Conservation (phyloP, 2,797 vertebrate species). For the Pangasius djambal region DNA sequence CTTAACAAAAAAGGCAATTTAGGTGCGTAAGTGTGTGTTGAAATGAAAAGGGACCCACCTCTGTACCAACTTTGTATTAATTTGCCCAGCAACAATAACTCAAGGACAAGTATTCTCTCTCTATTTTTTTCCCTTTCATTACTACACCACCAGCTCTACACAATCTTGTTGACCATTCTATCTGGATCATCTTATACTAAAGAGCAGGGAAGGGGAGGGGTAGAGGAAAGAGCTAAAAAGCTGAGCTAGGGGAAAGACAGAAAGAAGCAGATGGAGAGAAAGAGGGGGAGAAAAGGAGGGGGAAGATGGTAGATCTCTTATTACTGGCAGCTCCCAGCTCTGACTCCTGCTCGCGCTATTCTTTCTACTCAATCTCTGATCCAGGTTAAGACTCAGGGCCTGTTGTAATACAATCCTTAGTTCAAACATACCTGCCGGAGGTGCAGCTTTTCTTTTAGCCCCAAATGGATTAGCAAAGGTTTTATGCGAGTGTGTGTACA, state of each 20-base stretch:
- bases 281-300: background rate
- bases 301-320: background rate
- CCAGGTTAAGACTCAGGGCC: constrained; percentile 38
- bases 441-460: constrained; percentile 26
- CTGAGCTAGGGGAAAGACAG: background rate
- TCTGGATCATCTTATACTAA: background rate
- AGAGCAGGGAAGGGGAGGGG: background rate
- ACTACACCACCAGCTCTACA: background rate
- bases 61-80: constrained; percentile 18
- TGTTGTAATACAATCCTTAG: constrained; percentile 14
- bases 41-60: background rate
- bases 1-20: background rate
- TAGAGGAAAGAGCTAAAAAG: background rate
- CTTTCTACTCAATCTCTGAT: constrained; percentile 26
- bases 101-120: constrained; percentile 17
- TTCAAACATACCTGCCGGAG: constrained; percentile 27
- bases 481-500: background rate
- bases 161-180: constrained; percentile 13
- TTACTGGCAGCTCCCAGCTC: constrained; percentile 28
- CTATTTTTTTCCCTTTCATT: background rate
- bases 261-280: background rate
- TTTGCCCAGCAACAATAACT: constrained; percentile 39
- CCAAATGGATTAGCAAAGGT: constrained; percentile 35
- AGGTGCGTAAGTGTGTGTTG: background rate
- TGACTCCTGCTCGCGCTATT: constrained; percentile 28